phyloP scores from a whole-genome alignment of 2,888 invertebrate species.

The Caenorhabditis afra region DNA sequence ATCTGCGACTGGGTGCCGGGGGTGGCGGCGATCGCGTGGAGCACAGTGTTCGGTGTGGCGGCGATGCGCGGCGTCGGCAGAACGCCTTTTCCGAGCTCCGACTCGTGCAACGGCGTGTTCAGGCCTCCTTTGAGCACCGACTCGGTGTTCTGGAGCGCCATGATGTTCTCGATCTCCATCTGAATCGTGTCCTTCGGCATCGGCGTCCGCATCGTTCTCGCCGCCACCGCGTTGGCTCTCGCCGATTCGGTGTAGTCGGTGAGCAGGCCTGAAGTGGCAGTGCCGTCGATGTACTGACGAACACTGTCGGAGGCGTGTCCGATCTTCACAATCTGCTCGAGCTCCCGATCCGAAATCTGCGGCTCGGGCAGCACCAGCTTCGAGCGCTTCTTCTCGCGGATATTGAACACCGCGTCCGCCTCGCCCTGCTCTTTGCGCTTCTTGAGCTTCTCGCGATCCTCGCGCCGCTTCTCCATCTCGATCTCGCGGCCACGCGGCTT shows the following conservation, averaged over 20 bases:
- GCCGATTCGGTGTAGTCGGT: slow-evolving; percentile 90
- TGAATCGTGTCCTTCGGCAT: slow-evolving; percentile 76
- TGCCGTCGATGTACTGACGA: slow-evolving; percentile 87
- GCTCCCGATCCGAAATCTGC: slow-evolving; percentile 91
- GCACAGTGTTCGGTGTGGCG: slow-evolving; percentile 91
- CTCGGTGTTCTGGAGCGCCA: slow-evolving; percentile 97
- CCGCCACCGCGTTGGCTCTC: slow-evolving; percentile 85
- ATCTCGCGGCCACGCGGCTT: slow-evolving; percentile 70
- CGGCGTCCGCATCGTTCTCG: slow-evolving; percentile 87
- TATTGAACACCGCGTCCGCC: slow-evolving; percentile 85
- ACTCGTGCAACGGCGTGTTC: slow-evolving; percentile 93
- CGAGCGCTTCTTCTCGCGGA: slow-evolving; percentile 78
- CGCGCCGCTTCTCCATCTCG: slow-evolving; percentile 88
- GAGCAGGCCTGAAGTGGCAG: slow-evolving; percentile 85
- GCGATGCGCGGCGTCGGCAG: slow-evolving; percentile 68
- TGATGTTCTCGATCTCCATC: slow-evolving; percentile 94
- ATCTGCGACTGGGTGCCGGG: slow-evolving; percentile 64
- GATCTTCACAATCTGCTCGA: slow-evolving; percentile 84
- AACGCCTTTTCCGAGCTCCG: slow-evolving; percentile 86
- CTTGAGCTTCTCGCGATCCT: slow-evolving; percentile 95
- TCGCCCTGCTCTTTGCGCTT: slow-evolving; percentile 86
- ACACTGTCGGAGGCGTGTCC: slow-evolving; percentile 85
- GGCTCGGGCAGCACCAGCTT: slow-evolving; percentile 96
- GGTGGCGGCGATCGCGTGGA: slow-evolving; percentile 83
- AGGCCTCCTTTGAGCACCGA: slow-evolving; percentile 95